These are phyloP conservation scores for Syrrhaptes paradoxus DNA, from an alignment of 2,113 vertebrate species.

Conservation along the genomic window DNA sequence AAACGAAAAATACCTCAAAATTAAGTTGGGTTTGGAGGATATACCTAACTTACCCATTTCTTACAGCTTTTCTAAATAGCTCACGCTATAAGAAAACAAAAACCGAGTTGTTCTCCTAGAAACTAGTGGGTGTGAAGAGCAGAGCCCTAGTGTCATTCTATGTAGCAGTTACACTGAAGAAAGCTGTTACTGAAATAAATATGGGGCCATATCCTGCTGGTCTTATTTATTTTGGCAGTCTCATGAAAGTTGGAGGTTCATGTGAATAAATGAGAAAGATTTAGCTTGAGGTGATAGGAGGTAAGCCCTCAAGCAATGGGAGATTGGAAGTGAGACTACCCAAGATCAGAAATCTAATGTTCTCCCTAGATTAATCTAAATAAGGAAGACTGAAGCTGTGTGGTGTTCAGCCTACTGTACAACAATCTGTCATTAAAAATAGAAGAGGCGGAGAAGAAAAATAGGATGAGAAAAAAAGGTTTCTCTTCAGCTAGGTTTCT, in stretches of 20 bases:
- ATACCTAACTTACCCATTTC: background rate
- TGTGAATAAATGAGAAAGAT: conserved; percentile 24
- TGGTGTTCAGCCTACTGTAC: conserved; percentile 41
- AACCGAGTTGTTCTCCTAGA: background rate
- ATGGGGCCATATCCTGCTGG: background rate
- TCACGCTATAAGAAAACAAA: background rate
- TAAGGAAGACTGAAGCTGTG: conserved; percentile 17
- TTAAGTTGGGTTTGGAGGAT: background rate
- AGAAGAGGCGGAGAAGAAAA: conserved; percentile 20
- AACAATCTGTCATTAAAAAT: conserved; percentile 58
- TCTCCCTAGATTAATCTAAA: conserved; percentile 48
- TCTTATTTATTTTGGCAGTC: conserved; percentile 33
- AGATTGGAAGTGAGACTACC: conserved; percentile 19
- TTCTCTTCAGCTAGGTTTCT: conserved; percentile 23
- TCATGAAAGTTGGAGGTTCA: background rate
- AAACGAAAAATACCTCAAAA: background rate
- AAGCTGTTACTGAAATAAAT: conserved; percentile 8
- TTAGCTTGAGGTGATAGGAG: conserved; percentile 47
- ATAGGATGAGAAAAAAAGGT: conserved; percentile 23
- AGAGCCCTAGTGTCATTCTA: background rate
- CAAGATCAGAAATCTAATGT: conserved; percentile 50
- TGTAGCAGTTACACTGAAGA: background rate
- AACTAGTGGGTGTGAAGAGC: background rate
- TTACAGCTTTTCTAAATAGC: background rate
- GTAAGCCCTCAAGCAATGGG: conserved; percentile 33